Conservation (phyloP, 2,797 vertebrate species). For the Trachops cirrhosus region DNA sequence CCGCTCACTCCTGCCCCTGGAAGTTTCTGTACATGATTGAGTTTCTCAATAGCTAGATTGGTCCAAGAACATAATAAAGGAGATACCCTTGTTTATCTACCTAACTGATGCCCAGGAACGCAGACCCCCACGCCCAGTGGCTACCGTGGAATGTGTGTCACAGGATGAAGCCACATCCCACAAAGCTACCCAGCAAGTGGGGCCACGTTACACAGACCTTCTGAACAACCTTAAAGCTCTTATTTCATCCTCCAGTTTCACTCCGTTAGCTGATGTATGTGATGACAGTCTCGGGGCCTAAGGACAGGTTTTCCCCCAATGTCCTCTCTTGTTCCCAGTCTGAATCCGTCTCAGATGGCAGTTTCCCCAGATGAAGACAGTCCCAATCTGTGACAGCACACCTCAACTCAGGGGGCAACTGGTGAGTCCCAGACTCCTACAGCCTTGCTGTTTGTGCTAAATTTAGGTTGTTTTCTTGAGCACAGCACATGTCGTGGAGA, state of each 20-base stretch:
- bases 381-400: background rate
- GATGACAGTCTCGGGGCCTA: background rate
- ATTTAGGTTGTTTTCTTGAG: conserved; percentile 49
- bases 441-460: conserved; percentile 32
- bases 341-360: background rate
- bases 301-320: conserved; percentile 14
- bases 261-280: background rate
- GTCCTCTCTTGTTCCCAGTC: background rate
- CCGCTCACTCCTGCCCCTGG: background rate
- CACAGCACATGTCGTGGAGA: background rate
- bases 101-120: background rate
- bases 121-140: background rate
- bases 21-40: background rate
- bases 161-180: background rate
- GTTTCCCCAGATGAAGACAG: background rate
- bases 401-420: background rate
- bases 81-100: background rate
- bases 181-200: background rate
- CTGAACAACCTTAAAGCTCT: background rate
- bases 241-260: background rate
- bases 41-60: conserved; percentile 9
- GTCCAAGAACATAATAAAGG: background rate
- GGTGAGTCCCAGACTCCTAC: background rate
- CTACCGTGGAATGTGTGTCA: background rate
- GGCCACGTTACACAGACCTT: background rate